A percentile compares a stretch with the other conserved stretches of the same genome.
Conservation (phyloP, 2,888 invertebrate genomes). For the Trissolcus brochymenae region DNA sequence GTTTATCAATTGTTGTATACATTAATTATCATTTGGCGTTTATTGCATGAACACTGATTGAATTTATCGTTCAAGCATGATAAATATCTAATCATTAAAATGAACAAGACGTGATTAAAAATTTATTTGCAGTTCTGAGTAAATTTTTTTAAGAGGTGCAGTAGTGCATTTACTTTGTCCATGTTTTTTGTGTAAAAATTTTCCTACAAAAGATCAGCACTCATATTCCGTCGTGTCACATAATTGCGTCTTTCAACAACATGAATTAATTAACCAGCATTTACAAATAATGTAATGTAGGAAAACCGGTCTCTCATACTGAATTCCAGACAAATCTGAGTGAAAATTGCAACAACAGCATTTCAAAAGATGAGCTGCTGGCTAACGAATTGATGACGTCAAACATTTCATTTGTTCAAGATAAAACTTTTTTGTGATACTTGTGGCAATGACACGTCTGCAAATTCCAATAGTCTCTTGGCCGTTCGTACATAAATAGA, state of each 20-base stretch:
- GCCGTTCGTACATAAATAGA: conserved; percentile 30
- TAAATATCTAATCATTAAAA: no score
- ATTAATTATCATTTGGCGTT: no score
- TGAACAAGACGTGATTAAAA: no score
- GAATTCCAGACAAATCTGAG: conserved; percentile 10
- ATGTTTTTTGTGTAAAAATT: background rate
- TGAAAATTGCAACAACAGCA: conserved; percentile 9
- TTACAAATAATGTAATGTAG: conserved; percentile 23
- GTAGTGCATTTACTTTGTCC: background rate
- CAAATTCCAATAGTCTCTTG: conserved; percentile 4
- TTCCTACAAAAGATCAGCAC: background rate
- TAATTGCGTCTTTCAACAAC: conserved; percentile 14
- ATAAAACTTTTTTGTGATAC: background rate
- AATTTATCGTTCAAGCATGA: no score
- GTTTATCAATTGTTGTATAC: no score
- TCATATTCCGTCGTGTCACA: conserved; percentile 3
- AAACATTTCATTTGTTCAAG: no score
- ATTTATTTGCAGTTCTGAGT: no score
- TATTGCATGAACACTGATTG: no score
- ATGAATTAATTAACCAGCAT: conserved; percentile 27
- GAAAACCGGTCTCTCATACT: conserved; percentile 37
- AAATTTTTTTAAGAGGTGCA: no score
- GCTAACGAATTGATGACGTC: no score
- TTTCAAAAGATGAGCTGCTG: conserved; percentile 12
- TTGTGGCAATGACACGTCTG: conserved; percentile 9